Base-by-base conservation (phyloP, 2,888 invertebrate genomes). In the Drosophila kuntzei region DNA sequence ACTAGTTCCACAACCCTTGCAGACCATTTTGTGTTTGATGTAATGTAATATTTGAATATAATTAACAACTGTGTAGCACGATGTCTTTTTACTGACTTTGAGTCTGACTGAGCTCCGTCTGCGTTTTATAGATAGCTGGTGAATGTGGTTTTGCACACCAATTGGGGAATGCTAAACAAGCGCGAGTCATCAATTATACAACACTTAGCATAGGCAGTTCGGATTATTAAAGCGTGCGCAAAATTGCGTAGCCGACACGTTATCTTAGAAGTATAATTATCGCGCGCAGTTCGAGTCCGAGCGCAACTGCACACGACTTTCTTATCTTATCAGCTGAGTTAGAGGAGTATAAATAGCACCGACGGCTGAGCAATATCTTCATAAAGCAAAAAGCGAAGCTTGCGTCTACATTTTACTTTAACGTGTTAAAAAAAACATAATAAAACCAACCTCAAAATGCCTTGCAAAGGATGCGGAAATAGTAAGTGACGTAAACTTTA, bases 391-490 rank as follows among this genome's bases (percentile, higher is more conserved):
- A 41, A 41, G 49, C 53, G 41, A 47, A 50, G 46, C 32, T 43
- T 60, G 29, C 8, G 36, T 22, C 25, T 3, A 41, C 8, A 32
- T 22, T 53, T 14, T 1, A 18, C n/a, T 1, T 34, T n/a, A 6
- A 41, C 14, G 32, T 44, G 16, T 11, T 22, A 4, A 22, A 22
- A 18, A 12, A 9, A 7, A 34, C 11, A 32, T 7, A 20, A 20
- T 22, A 16, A 36, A 46, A 54, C 25, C 11, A n/a, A 51, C 47
- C 9, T n/a, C 27, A 82, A 76, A 51, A 89, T 90, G 90, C 80
- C 76, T 70, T 90, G 90, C 80, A 87, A 88, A 62, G 84, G 84
- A 76, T 90, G 90, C 79, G 82, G 72, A 77, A 81, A 84, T 22
- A 84, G 88, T 87, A 47, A 85, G 88, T 84, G 22, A 36, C 27